Base-by-base conservation (phyloP, 2,113 vertebrate species). In the Sylvietta virens region DNA sequence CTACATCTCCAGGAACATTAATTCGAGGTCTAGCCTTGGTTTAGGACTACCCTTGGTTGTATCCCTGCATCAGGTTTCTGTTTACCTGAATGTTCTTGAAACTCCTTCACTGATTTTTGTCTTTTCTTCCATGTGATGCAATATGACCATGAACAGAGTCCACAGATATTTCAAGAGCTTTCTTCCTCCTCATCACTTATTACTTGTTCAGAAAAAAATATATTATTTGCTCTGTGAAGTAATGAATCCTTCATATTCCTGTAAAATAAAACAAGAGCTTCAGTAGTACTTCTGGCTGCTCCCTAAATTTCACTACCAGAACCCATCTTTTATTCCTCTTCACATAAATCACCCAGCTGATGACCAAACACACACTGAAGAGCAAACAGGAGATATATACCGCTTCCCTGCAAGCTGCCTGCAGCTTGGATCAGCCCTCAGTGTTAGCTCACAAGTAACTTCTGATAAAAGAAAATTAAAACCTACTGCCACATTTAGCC, bases 311-410 rank as follows among this genome's bases (percentile, higher is more conserved):
- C 42, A 40, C 39, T 58, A n/a, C 30, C 9, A 73, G 66, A 82
- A 72, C 17, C 5, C 13, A 35, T 71, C 15, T 81, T 82, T 72
- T 53, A 72, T 51, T 92, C n/a, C 17, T 82, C 12, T 70, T 73
- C 35, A 70, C 24, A 37, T 62, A 53, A 77, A 45, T 69, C 17
- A 17, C 10, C n/a, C 58, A 57, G 44, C 8, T 3, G 1, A 67
- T 64, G 45, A 65, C 37, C 0, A 0, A 86, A 22, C 26, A 54
- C 18, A 61, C 0, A 1, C n/a, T 35, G 39, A 18, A 66, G 28
- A 72, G 28, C 20, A 50, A 51, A 23, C 19, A 62, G 51, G 6
- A 53, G 47, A 28, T 62, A 12, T 7, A 13, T 6, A 23, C 33
- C 58, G 45, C 33, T 18, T 44, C 40, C 45, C 51, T 37, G 19